Percentiles rank a stretch among this genome's conserved stretches.
phyloP scores from a whole-genome alignment of 2,113 vertebrate genomes.

The Bettongia penicillata region DNA sequence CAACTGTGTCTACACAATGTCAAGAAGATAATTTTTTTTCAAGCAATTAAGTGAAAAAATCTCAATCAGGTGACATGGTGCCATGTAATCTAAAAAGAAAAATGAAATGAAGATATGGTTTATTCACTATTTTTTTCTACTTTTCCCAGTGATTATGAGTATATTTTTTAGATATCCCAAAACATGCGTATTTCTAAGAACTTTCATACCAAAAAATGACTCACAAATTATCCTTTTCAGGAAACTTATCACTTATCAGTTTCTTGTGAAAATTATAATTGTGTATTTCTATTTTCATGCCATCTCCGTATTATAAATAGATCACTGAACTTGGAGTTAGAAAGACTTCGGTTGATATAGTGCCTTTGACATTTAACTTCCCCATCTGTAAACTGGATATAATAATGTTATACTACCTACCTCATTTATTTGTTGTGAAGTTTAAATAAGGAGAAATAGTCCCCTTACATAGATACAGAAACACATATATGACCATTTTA shows the following conservation, averaged over 20 bases:
- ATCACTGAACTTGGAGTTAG: not conserved
- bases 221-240: not conserved
- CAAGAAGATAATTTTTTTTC: not conserved
- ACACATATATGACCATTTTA: not conserved
- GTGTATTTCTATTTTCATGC: not conserved
- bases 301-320: not conserved
- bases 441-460: not conserved
- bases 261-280: not conserved
- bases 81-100: not conserved
- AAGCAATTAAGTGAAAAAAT: not conserved
- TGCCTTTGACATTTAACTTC: not conserved
- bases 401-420: not conserved
- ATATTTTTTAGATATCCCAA: not conserved
- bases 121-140: not conserved
- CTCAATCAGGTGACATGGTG: not conserved
- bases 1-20: not conserved
- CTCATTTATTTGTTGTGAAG: not conserved
- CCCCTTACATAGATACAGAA: not conserved
- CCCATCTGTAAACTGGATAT: not conserved
- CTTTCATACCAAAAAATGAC: not conserved
- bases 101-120: not conserved
- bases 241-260: not conserved
- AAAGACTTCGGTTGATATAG: not conserved
- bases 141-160: not conserved
- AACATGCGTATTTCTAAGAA: not conserved